Percentiles rank a stretch among this genome's conserved stretches.
These are phyloP conservation scores for Phalacrocorax aristotelis DNA, from an alignment of 2,113 vertebrate genomes.

Conservation along the genomic window DNA sequence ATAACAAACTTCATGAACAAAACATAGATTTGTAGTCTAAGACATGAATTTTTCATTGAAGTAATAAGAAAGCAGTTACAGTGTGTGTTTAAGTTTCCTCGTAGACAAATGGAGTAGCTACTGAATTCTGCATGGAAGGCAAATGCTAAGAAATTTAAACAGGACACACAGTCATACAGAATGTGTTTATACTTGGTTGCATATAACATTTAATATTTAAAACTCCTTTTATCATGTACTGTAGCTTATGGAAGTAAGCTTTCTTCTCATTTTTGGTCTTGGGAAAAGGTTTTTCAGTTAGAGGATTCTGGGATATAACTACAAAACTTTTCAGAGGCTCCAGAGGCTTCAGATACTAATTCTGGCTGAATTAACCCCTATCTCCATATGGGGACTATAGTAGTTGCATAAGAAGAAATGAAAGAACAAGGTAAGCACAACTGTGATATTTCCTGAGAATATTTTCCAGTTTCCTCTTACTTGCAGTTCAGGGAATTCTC, in stretches of 20 bases:
- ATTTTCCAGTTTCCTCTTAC: background rate
- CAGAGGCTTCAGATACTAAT: background rate
- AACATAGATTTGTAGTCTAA: background rate
- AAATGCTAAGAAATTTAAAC: background rate
- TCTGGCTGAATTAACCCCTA: background rate
- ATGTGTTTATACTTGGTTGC: background rate
- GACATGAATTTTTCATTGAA: background rate
- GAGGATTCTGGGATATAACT: background rate
- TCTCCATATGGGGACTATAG: background rate
- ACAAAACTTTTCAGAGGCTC: background rate
- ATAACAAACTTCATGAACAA: background rate
- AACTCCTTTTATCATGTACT: background rate
- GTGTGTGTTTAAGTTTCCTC: background rate
- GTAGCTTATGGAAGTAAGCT: background rate
- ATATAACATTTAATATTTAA: slow-evolving; percentile 1
- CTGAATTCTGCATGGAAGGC: background rate
- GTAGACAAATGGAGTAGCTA: background rate
- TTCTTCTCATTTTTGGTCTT: background rate
- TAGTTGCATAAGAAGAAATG: background rate
- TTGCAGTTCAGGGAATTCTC: background rate
- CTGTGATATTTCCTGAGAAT: background rate
- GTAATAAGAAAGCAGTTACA: background rate
- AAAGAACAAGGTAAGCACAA: background rate
- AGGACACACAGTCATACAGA: background rate
- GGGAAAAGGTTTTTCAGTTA: background rate